phyloP scores from a whole-genome alignment of 2,888 invertebrate genomes.

The Hoplodrina blanda region DNA sequence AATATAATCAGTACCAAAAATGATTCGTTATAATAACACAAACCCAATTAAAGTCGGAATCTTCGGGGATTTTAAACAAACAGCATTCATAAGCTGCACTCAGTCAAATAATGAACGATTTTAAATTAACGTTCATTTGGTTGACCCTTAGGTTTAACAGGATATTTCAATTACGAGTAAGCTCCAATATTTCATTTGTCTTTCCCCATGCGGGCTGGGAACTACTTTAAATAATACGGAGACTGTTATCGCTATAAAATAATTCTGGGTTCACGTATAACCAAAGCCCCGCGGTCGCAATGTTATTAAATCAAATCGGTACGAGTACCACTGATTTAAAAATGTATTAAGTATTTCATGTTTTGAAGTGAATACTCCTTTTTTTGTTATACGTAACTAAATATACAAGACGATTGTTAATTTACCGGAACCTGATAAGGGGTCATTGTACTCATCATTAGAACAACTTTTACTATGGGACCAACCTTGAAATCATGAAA shows the following conservation, averaged over 20 bases:
- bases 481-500: no score
- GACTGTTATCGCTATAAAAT: slow-evolving; percentile 50
- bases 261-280: slow-evolving; percentile 26
- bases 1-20: no score
- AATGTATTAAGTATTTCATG: slow-evolving; percentile 4
- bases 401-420: no score
- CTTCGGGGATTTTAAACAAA: slow-evolving; percentile 14
- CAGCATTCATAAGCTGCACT: slow-evolving; percentile 16
- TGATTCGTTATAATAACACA: no score
- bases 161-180: slow-evolving; percentile 72
- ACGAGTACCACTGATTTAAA: slow-evolving; percentile 25
- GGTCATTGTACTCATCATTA: no score
- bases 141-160: slow-evolving; percentile 64
- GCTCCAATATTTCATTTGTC: slow-evolving; percentile 63
- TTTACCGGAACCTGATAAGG: no score
- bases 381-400: background rate
- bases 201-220: slow-evolving; percentile 68
- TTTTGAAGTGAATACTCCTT: background rate
- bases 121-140: slow-evolving; percentile 66
- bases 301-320: slow-evolving; percentile 33
- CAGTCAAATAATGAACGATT: slow-evolving; percentile 50
- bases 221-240: slow-evolving; percentile 29
- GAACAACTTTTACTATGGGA: no score
- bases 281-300: slow-evolving; percentile 4
- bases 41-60: slow-evolving; percentile 11